Evolutionary conservation across 2,797 vertebrate genomes (phyloP), one percentile per base, ranked within the genome.

Genomic region (Pangasius larnaudii): DNA sequence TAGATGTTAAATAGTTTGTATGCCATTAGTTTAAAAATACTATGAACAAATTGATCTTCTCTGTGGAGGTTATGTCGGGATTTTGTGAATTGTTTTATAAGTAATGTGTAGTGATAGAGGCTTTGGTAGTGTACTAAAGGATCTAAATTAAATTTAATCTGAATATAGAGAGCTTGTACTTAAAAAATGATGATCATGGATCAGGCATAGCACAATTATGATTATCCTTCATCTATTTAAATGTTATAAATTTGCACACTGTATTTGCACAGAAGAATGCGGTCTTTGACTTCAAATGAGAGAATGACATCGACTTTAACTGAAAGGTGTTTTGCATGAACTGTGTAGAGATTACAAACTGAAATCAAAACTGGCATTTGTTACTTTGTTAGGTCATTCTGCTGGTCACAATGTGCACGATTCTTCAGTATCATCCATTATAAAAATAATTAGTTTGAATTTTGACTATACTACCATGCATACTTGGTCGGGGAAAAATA

Each of bases 51-150:
- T 51, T 51, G n/a, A 74, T 86, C 39, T 81, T 81, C 30, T 81
- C 74, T 71, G 30, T 67, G 42, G 71, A 89, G 24, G 27, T 63
- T 33, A 74, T 69, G 49, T 39, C n/a, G 69, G 42, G 39, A 85
- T 67, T 27, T 49, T 36, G 24, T 67, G 63, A 85, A 30, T 58
- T 27, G 65, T 27, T 69, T 13, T 53, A 30, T 56, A 51, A 19
- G 24, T 39, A 72, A 79, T 59, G 42, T 61, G 63, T 74, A 59
- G 5, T 46, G 30, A 69, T 30, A 78, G 39, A 39, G 75, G 49
- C 49, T 84, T 22, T 78, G 61, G 63, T 63, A 46, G 46, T 61
- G n/a, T 18, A 18, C 22, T 16, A 46, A 49, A 83, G 42, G 30
- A 69, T 80, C 39, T 53, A 14, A 36, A 53, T 85, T 53, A 22